phyloP scores from a whole-genome alignment of 1,140 invertebrate genomes.

The Bombus pyrosoma region DNA sequence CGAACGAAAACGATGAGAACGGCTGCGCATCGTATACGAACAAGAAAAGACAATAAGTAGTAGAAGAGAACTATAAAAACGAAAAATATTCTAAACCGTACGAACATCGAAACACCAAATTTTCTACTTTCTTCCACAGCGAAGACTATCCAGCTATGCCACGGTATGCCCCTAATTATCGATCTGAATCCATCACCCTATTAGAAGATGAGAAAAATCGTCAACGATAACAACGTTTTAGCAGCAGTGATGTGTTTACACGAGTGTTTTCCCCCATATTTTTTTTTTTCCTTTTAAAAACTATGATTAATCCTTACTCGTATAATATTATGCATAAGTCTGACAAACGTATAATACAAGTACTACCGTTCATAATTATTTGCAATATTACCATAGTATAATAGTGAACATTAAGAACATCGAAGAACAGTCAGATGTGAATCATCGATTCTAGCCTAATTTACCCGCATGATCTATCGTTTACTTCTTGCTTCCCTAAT shows the following conservation, averaged over 20 bases:
- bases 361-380: slow-evolving; percentile 56
- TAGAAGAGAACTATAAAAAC: neutral
- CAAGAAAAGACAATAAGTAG: neutral
- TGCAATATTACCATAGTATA: slow-evolving; percentile 66
- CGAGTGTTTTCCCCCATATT: neutral
- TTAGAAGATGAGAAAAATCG: slow-evolving; percentile 48
- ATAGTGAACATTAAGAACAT: slow-evolving; percentile 76
- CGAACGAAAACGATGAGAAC: slow-evolving; percentile 24
- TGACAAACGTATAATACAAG: slow-evolving; percentile 64
- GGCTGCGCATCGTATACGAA: neutral
- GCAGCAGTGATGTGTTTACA: slow-evolving; percentile 56
- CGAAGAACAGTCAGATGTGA: slow-evolving; percentile 72
- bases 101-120: slow-evolving; percentile 51
- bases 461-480: slow-evolving; percentile 47
- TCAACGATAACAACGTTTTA: slow-evolving; percentile 56
- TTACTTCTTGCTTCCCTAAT: slow-evolving; percentile 46
- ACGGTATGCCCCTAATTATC: slow-evolving; percentile 27
- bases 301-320: slow-evolving; percentile 52
- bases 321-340: slow-evolving; percentile 61
- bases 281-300: slow-evolving; percentile 5
- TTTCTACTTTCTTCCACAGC: slow-evolving; percentile 32
- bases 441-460: slow-evolving; percentile 59
- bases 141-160: slow-evolving; percentile 28
- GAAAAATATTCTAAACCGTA: neutral
- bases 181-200: slow-evolving; percentile 48